phyloP scores from a whole-genome alignment of 37 sponge, comb jelly and placozoan genomes.

The Bolinopsis microptera region DNA sequence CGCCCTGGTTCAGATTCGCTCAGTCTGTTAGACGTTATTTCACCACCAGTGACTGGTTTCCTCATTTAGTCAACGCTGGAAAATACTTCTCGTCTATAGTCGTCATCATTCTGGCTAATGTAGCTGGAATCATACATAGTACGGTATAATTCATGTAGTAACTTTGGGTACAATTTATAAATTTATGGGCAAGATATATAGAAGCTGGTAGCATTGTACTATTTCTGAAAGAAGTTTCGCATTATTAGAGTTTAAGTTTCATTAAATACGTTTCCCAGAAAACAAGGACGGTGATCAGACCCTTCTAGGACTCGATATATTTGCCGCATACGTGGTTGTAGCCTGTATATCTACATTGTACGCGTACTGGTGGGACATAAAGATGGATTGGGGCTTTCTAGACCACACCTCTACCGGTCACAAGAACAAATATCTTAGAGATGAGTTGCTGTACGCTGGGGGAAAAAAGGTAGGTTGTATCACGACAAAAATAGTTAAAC shows the following conservation, averaged over 20 bases:
- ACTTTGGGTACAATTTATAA: too few relatives aligned
- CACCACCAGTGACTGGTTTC: constrained; percentile 69
- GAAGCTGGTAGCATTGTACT: too few relatives aligned
- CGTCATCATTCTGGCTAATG: constrained; percentile 78
- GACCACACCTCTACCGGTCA: constrained; percentile 63
- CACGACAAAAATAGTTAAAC: background rate
- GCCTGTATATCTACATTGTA: constrained; percentile 76
- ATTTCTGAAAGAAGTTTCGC: too few relatives aligned
- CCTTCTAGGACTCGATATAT: constrained; percentile 4
- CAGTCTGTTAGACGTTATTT: constrained; percentile 86
- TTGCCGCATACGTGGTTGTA: constrained; percentile 70
- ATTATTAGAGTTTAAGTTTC: too few relatives aligned
- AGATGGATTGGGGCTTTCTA: constrained; percentile 94
- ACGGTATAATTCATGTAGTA: background rate
- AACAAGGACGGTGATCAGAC: background rate
- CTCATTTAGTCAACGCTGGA: constrained; percentile 87
- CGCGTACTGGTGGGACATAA: constrained; percentile 91
- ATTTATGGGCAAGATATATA: too few relatives aligned
- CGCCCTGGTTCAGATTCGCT: constrained; percentile 88
- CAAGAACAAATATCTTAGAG: constrained; percentile 69
- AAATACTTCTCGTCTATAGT: constrained; percentile 90
- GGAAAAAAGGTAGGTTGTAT: constrained; percentile 70
- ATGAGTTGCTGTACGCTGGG: constrained; percentile 71
- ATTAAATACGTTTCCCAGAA: too few relatives aligned
- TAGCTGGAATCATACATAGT: constrained; percentile 66